A percentile compares a stretch with the other conserved stretches of the same genome.
Evolutionary conservation across 2,797 vertebrate species (phyloP).

Genomic region (Trichosurus vulpecula): DNA sequence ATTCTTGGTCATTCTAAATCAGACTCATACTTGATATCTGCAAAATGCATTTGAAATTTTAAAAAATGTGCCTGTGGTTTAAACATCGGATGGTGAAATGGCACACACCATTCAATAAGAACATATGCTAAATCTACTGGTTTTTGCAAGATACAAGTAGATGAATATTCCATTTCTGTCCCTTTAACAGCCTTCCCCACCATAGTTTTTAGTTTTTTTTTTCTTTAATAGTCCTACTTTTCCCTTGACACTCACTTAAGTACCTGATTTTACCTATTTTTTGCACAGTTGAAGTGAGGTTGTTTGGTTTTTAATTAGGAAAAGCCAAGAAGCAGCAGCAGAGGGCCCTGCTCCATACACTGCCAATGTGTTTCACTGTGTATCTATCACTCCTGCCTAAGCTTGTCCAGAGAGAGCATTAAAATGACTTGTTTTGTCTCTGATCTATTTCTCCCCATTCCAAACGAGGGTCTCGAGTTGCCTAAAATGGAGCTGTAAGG

Average conservation of each 20-base stretch:
- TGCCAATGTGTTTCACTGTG: not conserved
- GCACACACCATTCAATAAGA: not conserved
- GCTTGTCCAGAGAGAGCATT: not conserved
- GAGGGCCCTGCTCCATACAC: not conserved
- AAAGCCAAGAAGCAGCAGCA: not conserved
- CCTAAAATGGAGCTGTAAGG: not conserved
- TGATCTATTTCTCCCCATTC: not conserved
- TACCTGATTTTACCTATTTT: not conserved
- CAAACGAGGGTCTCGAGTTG: not conserved
- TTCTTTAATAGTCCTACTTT: not conserved
- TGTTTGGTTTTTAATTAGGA: not conserved
- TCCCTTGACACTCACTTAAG: not conserved
- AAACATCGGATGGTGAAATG: constrained; percentile 39
- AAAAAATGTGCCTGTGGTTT: constrained; percentile 23
- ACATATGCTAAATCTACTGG: constrained; percentile 5
- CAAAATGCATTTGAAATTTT: constrained; percentile 28
- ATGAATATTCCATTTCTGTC: constrained; percentile 28
- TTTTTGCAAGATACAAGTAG: not conserved
- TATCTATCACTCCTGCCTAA: not conserved
- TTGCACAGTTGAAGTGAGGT: not conserved
- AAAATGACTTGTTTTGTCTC: not conserved
- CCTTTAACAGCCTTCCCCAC: not conserved
- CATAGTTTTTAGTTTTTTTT: not conserved
- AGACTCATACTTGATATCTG: constrained; percentile 17
- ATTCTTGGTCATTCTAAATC: constrained; percentile 5